A percentile compares a stretch with the other conserved stretches of the same genome.
These are phyloP conservation scores for Barbus barbus DNA, from an alignment of 2,113 vertebrate species.

Conservation along the genomic window DNA sequence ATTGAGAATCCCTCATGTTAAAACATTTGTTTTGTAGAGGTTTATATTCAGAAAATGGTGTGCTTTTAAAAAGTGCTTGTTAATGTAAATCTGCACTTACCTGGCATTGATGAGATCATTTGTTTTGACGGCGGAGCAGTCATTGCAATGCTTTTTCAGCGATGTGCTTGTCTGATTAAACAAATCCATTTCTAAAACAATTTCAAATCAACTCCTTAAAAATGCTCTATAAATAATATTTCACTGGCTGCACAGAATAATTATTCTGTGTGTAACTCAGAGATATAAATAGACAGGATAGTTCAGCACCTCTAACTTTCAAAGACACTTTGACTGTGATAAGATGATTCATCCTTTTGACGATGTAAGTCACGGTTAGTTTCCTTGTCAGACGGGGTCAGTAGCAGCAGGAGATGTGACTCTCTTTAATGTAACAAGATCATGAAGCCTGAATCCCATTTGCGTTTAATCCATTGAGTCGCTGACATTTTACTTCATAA, in stretches of 20 bases:
- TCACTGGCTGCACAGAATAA: neutral
- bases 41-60: neutral
- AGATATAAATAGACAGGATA: neutral
- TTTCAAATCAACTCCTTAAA: neutral
- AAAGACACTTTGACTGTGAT: slow-evolving; percentile 24
- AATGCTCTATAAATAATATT: neutral
- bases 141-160: neutral
- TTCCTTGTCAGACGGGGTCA: slow-evolving; percentile 29
- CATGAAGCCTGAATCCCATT: neutral
- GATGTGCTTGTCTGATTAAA: neutral
- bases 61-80: neutral
- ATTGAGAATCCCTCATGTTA: neutral
- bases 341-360: slow-evolving; percentile 49
- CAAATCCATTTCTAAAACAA: no score
- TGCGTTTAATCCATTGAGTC: neutral
- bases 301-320: slow-evolving; percentile 43
- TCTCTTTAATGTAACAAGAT: slow-evolving; percentile 34
- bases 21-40: neutral
- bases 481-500: slow-evolving; percentile 15
- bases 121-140: neutral
- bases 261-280: neutral
- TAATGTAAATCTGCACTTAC: neutral
- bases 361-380: slow-evolving; percentile 41
- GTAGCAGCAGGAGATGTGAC: slow-evolving; percentile 20
- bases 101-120: neutral